A percentile compares a stretch with the other conserved stretches of the same genome.
These are phyloP conservation scores for Crematogaster levior DNA, from an alignment of 2,888 invertebrate species.

Conservation along the genomic window DNA sequence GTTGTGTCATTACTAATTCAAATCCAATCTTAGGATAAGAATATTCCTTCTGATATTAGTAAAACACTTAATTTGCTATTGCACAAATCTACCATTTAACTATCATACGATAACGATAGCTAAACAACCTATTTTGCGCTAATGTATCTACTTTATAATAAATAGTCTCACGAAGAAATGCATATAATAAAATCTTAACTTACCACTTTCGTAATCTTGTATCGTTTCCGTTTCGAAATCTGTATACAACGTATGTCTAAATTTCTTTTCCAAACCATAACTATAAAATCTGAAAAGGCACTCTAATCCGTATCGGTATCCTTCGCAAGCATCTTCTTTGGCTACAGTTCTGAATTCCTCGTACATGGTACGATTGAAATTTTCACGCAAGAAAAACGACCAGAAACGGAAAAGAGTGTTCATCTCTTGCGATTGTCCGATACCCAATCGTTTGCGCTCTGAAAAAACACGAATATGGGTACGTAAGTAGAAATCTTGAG, in stretches of 20 bases:
- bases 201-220: constrained; percentile 95
- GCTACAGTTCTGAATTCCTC: constrained; percentile 97
- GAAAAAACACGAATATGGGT: constrained; percentile 79
- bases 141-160: neutral
- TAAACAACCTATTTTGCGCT: constrained; percentile 64
- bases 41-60: constrained; percentile 59
- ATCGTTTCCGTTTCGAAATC: constrained; percentile 98
- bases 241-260: constrained; percentile 97
- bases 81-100: constrained; percentile 66
- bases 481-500: neutral
- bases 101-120: constrained; percentile 32
- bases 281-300: constrained; percentile 98
- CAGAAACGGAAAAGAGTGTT: constrained; percentile 99
- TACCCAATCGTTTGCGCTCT: constrained; percentile 97
- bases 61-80: constrained; percentile 68
- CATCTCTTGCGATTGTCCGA: constrained; percentile 99
- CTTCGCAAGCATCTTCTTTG: constrained; percentile 96
- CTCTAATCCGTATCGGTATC: constrained; percentile 95
- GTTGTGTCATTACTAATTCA: constrained; percentile 66
- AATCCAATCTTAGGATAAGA: constrained; percentile 64
- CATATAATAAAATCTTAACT: constrained; percentile 68
- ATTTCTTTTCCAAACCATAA: constrained; percentile 98
- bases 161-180: neutral
- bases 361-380: constrained; percentile 99
- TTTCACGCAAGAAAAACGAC: constrained; percentile 99